Conservation (phyloP, 2,888 invertebrate species). For the Amphipoea oculea region DNA sequence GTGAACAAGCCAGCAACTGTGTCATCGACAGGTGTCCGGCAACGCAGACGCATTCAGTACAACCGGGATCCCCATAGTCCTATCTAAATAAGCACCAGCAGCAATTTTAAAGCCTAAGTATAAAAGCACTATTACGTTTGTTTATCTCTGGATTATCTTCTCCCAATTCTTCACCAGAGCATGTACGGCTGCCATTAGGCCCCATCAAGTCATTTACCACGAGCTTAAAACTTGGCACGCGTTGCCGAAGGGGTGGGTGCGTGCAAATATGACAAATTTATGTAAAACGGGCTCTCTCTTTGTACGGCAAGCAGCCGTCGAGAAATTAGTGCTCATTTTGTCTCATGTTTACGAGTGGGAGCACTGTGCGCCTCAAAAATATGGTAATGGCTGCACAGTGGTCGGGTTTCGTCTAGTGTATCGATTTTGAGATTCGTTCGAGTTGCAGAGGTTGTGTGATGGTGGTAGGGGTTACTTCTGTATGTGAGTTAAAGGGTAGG, state of each 20-base stretch:
- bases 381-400: conserved; percentile 81
- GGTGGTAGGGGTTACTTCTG: conserved; percentile 29
- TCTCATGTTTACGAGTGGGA: conserved; percentile 85
- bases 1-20: neutral
- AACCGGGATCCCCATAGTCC: too few species aligned
- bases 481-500: conserved; percentile 9
- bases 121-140: conserved; percentile 3
- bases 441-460: conserved; percentile 54
- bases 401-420: conserved; percentile 74
- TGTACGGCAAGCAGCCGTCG: conserved; percentile 74
- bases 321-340: conserved; percentile 88
- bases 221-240: conserved; percentile 80
- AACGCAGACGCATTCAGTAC: neutral
- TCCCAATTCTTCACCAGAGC: conserved; percentile 42
- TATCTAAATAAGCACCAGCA: neutral
- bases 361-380: conserved; percentile 81
- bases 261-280: conserved; percentile 90
- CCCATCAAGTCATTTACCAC: conserved; percentile 70
- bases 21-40: neutral
- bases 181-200: conserved; percentile 56
- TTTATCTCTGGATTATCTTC: conserved; percentile 33
- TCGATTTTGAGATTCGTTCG: conserved; percentile 74
- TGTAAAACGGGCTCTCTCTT: conserved; percentile 83
- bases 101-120: neutral
- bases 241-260: conserved; percentile 73